These are phyloP conservation scores for Micromussa lordhowensis DNA, from an alignment of 92 coral and sea anemone species.

Conservation along the genomic window DNA sequence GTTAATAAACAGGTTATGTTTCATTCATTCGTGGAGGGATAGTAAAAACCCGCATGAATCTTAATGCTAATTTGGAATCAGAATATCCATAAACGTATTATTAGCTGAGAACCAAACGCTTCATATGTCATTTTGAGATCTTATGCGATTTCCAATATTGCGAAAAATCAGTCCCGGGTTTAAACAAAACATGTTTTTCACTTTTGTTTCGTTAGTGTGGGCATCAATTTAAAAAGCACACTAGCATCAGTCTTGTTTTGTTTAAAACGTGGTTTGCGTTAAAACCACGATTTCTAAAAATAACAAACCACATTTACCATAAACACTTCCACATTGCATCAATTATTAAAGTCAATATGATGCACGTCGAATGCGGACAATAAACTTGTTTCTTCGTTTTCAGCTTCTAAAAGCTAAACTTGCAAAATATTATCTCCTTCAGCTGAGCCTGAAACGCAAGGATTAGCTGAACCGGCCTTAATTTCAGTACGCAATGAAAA, in stretches of 20 bases:
- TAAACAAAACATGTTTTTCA: neutral
- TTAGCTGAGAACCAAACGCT: neutral
- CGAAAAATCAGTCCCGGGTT: neutral
- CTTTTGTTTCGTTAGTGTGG: neutral
- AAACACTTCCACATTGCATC: conserved; percentile 23
- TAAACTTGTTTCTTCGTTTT: neutral
- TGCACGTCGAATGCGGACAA: neutral
- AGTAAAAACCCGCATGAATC: neutral
- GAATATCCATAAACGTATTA: no score
- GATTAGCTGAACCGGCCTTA: neutral
- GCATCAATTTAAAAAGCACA: neutral
- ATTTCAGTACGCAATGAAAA: neutral
- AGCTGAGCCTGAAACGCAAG: neutral
- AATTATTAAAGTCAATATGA: neutral
- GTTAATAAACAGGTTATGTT: neutral
- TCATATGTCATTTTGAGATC: neutral
- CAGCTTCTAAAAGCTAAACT: neutral
- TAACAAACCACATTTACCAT: conserved; percentile 20
- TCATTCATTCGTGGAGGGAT: neutral
- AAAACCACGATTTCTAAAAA: neutral
- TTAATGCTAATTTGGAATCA: neutral
- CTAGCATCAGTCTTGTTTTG: neutral
- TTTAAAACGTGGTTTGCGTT: conserved; percentile 6
- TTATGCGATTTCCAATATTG: no score
- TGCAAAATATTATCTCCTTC: neutral